Evolutionary conservation across 2,888 invertebrate species (phyloP).

Genomic region (Parnassius mnemosyne): DNA sequence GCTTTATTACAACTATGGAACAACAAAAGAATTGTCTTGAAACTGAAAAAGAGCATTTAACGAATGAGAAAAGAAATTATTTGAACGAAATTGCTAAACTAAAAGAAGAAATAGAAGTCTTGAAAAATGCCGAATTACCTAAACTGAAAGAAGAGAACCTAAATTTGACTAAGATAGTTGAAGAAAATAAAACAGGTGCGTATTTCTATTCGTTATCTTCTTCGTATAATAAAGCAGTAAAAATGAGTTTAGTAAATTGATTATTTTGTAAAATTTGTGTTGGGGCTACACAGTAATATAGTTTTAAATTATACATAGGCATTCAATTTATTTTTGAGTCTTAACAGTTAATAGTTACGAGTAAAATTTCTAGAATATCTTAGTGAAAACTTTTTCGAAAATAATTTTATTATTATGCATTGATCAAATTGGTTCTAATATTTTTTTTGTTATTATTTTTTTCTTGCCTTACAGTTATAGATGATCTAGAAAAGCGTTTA

Average conservation of each 20-base stretch:
- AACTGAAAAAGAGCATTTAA: slow-evolving; percentile 13
- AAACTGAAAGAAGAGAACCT: slow-evolving; percentile 39
- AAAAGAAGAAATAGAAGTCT: not conserved
- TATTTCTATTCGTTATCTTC: slow-evolving; percentile 6
- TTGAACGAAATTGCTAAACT: slow-evolving; percentile 3
- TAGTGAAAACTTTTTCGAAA: too few species aligned
- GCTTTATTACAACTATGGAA: not conserved
- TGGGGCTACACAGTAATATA: too few species aligned
- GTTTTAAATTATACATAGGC: too few species aligned
- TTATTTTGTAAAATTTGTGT: too few species aligned
- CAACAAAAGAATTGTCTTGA: slow-evolving; percentile 8
- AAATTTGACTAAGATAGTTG: slow-evolving; percentile 33
- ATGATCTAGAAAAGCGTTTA: slow-evolving; percentile 44
- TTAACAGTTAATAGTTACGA: too few species aligned
- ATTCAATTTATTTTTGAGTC: too few species aligned
- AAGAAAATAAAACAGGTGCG: slow-evolving; percentile 44
- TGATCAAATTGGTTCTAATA: too few species aligned
- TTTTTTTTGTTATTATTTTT: not conserved
- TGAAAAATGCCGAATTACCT: slow-evolving; percentile 28
- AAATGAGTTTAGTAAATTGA: too few species aligned
- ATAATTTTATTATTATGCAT: too few species aligned
- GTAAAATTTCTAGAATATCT: too few species aligned
- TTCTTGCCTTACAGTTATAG: slow-evolving; percentile 40
- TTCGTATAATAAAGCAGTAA: not conserved
- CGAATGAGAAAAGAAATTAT: not conserved